Conservation (phyloP, 2,113 vertebrate genomes). For the Erpornis zantholeuca region DNA sequence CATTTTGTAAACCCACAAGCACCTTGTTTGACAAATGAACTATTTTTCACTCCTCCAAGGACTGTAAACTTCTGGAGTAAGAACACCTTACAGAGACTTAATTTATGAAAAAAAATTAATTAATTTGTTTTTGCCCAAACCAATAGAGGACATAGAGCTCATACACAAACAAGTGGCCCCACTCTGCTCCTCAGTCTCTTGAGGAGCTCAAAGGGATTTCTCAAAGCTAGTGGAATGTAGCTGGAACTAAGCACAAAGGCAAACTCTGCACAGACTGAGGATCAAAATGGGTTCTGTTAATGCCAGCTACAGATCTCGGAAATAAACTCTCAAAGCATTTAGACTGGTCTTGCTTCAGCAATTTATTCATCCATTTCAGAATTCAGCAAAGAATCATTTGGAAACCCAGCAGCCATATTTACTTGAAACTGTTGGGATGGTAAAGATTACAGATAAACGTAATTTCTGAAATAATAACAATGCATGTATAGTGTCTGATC, state of each 20-base stretch:
- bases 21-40: neutral
- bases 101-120: neutral
- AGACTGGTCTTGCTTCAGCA: neutral
- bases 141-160: neutral
- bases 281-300: conserved; percentile 15
- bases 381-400: neutral
- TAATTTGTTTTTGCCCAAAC: neutral
- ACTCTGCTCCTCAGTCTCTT: neutral
- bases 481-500: neutral
- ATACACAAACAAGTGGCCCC: neutral
- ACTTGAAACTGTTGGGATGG: neutral
- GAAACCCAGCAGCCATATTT: neutral
- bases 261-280: neutral
- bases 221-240: neutral
- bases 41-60: neutral
- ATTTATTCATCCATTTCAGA: neutral
- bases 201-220: conserved; percentile 6
- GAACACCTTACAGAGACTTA: neutral
- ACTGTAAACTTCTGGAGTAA: neutral
- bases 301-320: neutral
- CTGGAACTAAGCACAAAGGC: conserved; percentile 30
- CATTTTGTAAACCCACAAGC: neutral
- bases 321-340: neutral
- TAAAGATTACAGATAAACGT: neutral
- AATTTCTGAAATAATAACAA: neutral